phyloP scores from a whole-genome alignment of 2,888 invertebrate species.

The Xylocampa areola region DNA sequence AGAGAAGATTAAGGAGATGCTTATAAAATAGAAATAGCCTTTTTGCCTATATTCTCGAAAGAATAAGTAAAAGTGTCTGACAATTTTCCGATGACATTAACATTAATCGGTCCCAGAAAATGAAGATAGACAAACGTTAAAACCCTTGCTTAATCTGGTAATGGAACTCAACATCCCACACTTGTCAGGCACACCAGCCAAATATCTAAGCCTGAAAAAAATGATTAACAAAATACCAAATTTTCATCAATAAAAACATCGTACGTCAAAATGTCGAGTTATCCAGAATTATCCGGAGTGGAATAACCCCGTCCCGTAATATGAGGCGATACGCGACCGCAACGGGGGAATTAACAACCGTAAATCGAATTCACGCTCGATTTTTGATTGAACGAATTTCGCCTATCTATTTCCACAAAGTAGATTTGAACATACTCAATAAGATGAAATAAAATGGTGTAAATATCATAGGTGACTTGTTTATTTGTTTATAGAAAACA shows the following conservation, averaged over 20 bases:
- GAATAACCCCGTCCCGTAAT: conserved; percentile 11
- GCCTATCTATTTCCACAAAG: conserved; percentile 18
- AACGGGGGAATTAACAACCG: conserved; percentile 30
- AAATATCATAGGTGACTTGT: neutral
- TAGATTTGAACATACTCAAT: neutral
- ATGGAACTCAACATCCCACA: too few relatives aligned
- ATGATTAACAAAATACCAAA: neutral
- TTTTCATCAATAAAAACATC: conserved; percentile 18
- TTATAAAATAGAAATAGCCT: too few relatives aligned
- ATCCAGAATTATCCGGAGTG: conserved; percentile 8
- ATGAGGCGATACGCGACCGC: conserved; percentile 15
- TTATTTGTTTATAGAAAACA: neutral
- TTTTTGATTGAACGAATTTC: conserved; percentile 24
- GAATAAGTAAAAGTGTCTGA: too few relatives aligned
- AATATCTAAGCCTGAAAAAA: neutral
- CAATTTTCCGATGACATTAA: too few relatives aligned
- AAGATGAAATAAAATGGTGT: neutral
- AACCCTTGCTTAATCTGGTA: too few relatives aligned
- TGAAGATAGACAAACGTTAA: too few relatives aligned
- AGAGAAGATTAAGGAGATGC: too few relatives aligned
- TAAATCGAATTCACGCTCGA: conserved; percentile 32
- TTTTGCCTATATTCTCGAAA: too few relatives aligned
- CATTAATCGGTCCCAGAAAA: too few relatives aligned
- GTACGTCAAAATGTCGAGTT: conserved; percentile 31
- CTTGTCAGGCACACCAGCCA: too few relatives aligned